Evolutionary conservation across 2,888 invertebrate genomes (phyloP).

Genomic region (Drosophila helvetica): DNA sequence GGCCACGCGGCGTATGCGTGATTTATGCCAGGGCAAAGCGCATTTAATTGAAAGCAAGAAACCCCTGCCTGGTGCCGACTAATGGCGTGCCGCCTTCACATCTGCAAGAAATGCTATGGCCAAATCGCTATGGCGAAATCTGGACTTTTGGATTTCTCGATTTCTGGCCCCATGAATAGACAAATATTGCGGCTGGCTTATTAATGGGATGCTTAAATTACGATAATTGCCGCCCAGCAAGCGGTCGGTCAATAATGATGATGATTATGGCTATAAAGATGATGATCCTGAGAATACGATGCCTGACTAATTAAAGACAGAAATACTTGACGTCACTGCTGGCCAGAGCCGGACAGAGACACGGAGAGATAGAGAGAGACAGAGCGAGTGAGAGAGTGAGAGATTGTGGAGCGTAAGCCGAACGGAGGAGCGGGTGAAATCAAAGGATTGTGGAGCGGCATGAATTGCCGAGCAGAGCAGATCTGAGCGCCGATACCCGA

Average conservation of each 20-base stretch:
- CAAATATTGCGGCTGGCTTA: slow-evolving; percentile 68
- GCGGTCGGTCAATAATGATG: slow-evolving; percentile 26
- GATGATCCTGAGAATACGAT: slow-evolving; percentile 12
- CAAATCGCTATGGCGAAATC: slow-evolving; percentile 15
- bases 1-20: slow-evolving; percentile 67
- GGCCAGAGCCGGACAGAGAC: slow-evolving; percentile 19
- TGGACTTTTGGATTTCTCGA: slow-evolving; percentile 45
- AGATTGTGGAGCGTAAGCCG: not conserved
- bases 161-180: slow-evolving; percentile 59
- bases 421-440: no score
- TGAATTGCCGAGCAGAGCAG: slow-evolving; percentile 1
- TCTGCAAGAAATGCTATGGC: slow-evolving; percentile 6
- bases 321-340: slow-evolving; percentile 60
- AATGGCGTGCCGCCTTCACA: slow-evolving; percentile 47
- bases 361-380: not conserved
- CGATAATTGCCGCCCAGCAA: slow-evolving; percentile 48
- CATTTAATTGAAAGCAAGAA: slow-evolving; percentile 63
- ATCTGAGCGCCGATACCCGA: not conserved
- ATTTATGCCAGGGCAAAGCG: slow-evolving; percentile 60
- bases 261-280: slow-evolving; percentile 11
- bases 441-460: not conserved
- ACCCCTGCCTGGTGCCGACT: slow-evolving; percentile 11
- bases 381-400: slow-evolving; percentile 12
- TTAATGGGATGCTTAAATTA: slow-evolving; percentile 58
- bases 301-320: slow-evolving; percentile 59